Conservation (phyloP, 2,888 invertebrate genomes). For the Coleophora deauratella region DNA sequence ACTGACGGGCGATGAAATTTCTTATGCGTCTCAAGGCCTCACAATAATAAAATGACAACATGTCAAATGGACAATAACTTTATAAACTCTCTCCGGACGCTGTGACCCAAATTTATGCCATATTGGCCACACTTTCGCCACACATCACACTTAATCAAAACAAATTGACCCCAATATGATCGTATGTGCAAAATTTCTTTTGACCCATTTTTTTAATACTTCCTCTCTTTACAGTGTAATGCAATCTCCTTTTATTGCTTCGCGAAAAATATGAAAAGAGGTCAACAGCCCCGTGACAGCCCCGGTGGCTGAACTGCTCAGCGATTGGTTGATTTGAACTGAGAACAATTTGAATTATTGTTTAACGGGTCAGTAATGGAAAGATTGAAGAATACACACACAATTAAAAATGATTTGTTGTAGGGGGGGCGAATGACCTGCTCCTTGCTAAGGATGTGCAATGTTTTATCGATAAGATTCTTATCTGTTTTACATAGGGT, state of each 20-base stretch:
- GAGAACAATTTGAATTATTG: conserved; percentile 38
- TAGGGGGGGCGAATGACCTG: conserved; percentile 63
- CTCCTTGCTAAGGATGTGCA: conserved; percentile 44
- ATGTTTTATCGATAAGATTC: conserved; percentile 15
- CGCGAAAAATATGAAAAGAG: conserved; percentile 37
- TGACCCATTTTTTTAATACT: conserved; percentile 58
- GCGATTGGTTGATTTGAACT: conserved; percentile 24
- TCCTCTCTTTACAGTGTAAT: conserved; percentile 13
- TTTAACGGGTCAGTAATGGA: conserved; percentile 46
- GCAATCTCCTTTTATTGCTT: conserved; percentile 31
- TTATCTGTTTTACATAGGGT: background rate
- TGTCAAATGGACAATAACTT: too few species aligned
- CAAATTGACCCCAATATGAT: conserved; percentile 48
- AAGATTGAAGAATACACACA: conserved; percentile 62
- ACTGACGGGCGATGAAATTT: too few species aligned
- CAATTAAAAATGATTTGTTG: conserved; percentile 71
- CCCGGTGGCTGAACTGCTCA: conserved; percentile 14
- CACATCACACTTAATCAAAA: conserved; percentile 28
- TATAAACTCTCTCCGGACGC: too few species aligned
- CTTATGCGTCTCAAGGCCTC: too few species aligned
- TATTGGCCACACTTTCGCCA: background rate
- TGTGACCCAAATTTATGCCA: background rate
- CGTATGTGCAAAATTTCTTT: conserved; percentile 31
- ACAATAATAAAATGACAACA: too few species aligned
- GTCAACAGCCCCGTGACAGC: conserved; percentile 34